Base-by-base conservation (phyloP, 2,888 invertebrate genomes). In the Protodeltote pygarga region DNA sequence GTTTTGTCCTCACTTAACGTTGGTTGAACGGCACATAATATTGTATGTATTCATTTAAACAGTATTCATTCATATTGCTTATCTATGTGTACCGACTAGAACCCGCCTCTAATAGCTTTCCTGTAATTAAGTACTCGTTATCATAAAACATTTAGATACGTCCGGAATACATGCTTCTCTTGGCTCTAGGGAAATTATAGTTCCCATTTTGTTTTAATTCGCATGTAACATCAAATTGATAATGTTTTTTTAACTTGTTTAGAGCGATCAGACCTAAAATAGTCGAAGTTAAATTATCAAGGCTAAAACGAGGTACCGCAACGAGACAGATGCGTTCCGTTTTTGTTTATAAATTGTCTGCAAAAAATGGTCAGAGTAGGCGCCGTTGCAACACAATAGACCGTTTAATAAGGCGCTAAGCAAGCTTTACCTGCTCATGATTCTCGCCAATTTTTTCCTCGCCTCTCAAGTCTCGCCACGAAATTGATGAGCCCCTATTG, bases 401-500 rank as follows among this genome's bases (percentile, higher is more conserved):
- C 65, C 71, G 67, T 78, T 77, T 79, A 79, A 75, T 71, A 77
- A 82, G 85, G 81, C 85, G 85, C 81, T 85, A 80, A 81, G 73
- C 71, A 73, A 67, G 54, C 63, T 78, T 74, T 89, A 89, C 89
- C 89, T 89, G 89, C 61, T 66, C 55, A 61, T 61, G 65, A 74
- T 81, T 78, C 73, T 81, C 69, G 82, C 75, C 71, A 79, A 73
- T 74, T 85, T 86, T 86, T 85, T 77, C n/a, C 67, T 65, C 55
- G 38, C 48, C 71, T 59, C 62, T 76, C 71, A 72, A 73, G 75
- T 83, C n/a, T n/a, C 77, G 61, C 66, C 58, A 75, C 68, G 63
- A 71, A 81, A 87, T 86, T 86, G 83, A 88, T 86, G 82, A 79
- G 65, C 65, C 69, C 63, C 76, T 71, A 84, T 88, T 87, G 85